Evolutionary conservation across 2,797 vertebrate species (phyloP), one percentile per base, ranked within the genome.

Genomic region (Selene dorsalis): DNA sequence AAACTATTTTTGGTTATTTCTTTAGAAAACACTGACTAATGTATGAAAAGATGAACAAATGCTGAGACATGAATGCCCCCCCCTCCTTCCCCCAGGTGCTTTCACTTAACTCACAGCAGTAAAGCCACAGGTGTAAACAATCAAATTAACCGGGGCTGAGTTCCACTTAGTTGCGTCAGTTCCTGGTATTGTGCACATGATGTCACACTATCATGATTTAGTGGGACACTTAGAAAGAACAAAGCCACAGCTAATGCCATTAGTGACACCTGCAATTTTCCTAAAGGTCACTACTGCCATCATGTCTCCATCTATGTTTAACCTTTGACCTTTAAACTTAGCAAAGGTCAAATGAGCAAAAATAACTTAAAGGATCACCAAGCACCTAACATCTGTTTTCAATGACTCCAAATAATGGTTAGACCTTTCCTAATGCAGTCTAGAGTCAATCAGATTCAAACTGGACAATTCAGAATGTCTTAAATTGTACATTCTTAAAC

Each of bases 141-240:
- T 41, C 17, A 6, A 11, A 69, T 64, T 4, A 50, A 73, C 24
- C 10, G 32, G 28, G 53, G 47, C 50, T 57, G 41, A 35, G 30
- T 73, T 69, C 17, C 28, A 24, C 59, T 47, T 32, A 38, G 28
- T 35, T 58, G 30, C 28, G 17, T 56, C n/a, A 58, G 26, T 24
- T 68, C 26, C 35, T 58, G 24, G 22, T 52, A 10, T 30, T 50
- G 22, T 11, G 32, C 20, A 41, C 20, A 47, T 38, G 10, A 41
- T 67, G 20, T 18, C 35, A 10, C 9, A 10, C 24, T 32, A 24
- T 24, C 2, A 14, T 68, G 24, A 5, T 53, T 53, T 14, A 53
- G 2, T 14, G 50, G 50, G 24, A 7, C 22, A 26, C 52, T 16
- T 16, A 24, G 26, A 55, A 7, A 16, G 13, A 55, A 28, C 24